phyloP scores from a whole-genome alignment of 1,140 invertebrate species.

The Drosophila pectinifera region DNA sequence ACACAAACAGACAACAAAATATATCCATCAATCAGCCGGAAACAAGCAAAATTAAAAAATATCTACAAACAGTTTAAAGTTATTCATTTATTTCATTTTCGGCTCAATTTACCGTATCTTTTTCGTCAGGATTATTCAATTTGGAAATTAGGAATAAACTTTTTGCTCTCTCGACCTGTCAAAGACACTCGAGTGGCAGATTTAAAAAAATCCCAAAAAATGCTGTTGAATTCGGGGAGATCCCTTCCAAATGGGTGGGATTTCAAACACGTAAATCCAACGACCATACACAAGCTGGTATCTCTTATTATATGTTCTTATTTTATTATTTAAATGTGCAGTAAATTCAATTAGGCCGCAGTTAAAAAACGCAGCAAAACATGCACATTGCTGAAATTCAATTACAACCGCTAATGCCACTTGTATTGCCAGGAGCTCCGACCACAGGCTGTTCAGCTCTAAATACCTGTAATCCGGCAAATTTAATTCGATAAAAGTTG shows the following conservation, averaged over 20 bases:
- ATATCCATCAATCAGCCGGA: slow-evolving; percentile 1
- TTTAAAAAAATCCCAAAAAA: slow-evolving; percentile 9
- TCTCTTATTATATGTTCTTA: slow-evolving; percentile 2
- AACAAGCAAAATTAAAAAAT: slow-evolving; percentile 7
- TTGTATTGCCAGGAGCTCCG: slow-evolving; percentile 62
- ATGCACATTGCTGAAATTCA: slow-evolving; percentile 70
- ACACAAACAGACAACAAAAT: neutral
- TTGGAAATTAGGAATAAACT: slow-evolving; percentile 34
- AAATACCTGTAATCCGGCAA: slow-evolving; percentile 81
- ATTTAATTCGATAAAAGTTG: slow-evolving; percentile 82
- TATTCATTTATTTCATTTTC: slow-evolving; percentile 13
- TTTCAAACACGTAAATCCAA: slow-evolving; percentile 1
- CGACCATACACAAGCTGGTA: neutral
- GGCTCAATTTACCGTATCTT: neutral
- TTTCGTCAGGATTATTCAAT: slow-evolving; percentile 30
- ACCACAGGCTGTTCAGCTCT: slow-evolving; percentile 73
- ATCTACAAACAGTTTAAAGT: slow-evolving; percentile 1
- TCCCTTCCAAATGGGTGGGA: neutral
- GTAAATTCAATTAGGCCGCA: slow-evolving; percentile 71
- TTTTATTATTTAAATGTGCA: slow-evolving; percentile 58
- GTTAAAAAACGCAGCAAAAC: slow-evolving; percentile 31
- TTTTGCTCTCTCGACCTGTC: slow-evolving; percentile 33
- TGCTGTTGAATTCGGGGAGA: neutral
- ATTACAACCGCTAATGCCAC: slow-evolving; percentile 81
- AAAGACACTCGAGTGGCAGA: slow-evolving; percentile 29